These are phyloP conservation scores for Alosa alosa DNA, from an alignment of 2,113 vertebrate species.

Conservation along the genomic window DNA sequence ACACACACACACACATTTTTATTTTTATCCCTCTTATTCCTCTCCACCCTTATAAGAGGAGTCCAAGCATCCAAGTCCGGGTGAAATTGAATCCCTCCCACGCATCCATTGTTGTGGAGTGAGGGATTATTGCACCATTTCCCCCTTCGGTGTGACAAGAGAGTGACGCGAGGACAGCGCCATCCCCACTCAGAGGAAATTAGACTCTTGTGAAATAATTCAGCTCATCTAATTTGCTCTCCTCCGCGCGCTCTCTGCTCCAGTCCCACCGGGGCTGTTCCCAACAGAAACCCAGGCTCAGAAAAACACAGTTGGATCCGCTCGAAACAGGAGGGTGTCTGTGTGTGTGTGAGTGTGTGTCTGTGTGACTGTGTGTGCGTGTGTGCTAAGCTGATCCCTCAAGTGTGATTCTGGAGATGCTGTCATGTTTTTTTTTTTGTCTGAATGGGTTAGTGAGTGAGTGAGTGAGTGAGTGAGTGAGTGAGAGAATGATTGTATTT, in stretches of 20 bases:
- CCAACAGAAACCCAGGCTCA: not conserved
- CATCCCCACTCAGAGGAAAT: conserved; percentile 25
- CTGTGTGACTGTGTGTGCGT: not conserved
- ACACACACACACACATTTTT: conserved; percentile 15
- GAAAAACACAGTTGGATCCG: not conserved
- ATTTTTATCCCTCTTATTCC: conserved; percentile 18
- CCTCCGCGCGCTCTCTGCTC: not conserved
- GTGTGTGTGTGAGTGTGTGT: too few relatives aligned
- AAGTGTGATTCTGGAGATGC: not conserved
- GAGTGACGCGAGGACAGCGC: conserved; percentile 34
- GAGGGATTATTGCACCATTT: conserved; percentile 37
- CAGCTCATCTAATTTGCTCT: conserved; percentile 25
- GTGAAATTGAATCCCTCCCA: conserved; percentile 42
- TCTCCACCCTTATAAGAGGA: conserved; percentile 5
- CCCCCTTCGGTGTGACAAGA: conserved; percentile 21
- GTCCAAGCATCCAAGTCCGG: not conserved
- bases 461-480: not conserved
- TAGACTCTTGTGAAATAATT: conserved; percentile 37
- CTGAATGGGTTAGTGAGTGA: not conserved
- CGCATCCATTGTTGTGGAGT: conserved; percentile 32
- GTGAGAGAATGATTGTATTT: not conserved
- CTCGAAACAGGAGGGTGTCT: not conserved
- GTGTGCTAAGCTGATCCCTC: not conserved
- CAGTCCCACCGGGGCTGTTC: not conserved
- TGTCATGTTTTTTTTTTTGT: not conserved